Conservation (phyloP, 2,797 vertebrate species). For the Aldrovandia affinis region DNA sequence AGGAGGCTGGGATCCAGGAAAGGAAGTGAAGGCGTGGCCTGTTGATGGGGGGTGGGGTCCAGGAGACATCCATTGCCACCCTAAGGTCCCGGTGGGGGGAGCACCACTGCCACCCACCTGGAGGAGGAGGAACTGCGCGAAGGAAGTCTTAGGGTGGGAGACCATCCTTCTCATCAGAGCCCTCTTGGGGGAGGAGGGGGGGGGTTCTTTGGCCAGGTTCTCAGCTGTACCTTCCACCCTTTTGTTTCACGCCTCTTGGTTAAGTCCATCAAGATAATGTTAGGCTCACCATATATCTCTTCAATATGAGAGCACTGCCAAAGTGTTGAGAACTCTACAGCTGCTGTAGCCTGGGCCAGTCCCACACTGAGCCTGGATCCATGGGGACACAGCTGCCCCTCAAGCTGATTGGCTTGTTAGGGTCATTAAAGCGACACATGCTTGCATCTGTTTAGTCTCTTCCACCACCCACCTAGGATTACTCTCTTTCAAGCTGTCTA, state of each 20-base stretch:
- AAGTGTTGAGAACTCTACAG: not conserved
- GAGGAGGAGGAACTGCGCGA: slow-evolving; percentile 22
- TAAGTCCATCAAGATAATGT: not conserved
- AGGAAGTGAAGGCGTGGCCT: not conserved
- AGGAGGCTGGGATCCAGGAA: not conserved
- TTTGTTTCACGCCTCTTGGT: not conserved
- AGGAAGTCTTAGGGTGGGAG: not conserved
- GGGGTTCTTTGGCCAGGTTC: not conserved
- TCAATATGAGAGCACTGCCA: not conserved
- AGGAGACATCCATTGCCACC: not conserved
- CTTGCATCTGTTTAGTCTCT: not conserved
- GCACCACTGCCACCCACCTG: slow-evolving; percentile 34
- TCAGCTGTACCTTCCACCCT: not conserved
- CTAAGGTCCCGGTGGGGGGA: slow-evolving; percentile 27
- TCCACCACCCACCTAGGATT: not conserved
- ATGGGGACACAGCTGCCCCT: not conserved
- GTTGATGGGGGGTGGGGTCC: not conserved
- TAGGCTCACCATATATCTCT: not conserved
- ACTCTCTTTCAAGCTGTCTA: not conserved
- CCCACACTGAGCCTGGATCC: not conserved
- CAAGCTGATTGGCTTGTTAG: not conserved
- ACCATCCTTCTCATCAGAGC: not conserved
- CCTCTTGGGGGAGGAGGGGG: not conserved
- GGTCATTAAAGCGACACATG: slow-evolving; percentile 10
- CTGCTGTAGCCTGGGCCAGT: not conserved